Base-by-base conservation (phyloP, 1,140 invertebrate species). In the Rhagoletis zephyria region DNA sequence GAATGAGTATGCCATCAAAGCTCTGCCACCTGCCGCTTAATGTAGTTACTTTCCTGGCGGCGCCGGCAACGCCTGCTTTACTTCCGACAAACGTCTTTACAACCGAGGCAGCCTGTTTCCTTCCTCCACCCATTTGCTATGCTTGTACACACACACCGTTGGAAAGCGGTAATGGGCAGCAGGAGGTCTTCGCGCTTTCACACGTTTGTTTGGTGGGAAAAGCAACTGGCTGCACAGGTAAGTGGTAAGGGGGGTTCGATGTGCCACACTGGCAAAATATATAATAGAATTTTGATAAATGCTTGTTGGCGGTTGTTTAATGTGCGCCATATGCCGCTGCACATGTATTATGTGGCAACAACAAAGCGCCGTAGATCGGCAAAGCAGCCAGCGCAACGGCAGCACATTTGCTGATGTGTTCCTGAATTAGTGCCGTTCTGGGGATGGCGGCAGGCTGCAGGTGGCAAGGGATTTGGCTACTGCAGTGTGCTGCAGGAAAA, bases 291-390 rank as follows among this genome's bases (percentile, higher is more conserved):
- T 81, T 81, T 81, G 74, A 81, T 81, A 81, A 81, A 81, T 81
- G 74, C 74, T 81, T 81, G 74, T 81, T 81, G 74, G 74, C 74
- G 74, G 74, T 81, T 81, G 74, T 81, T 81, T 81, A 81, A 81
- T 81, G 48, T 51, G 74, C 45, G 74, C 74, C 74, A 81, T 48
- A 81, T 81, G 74, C 48, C n/a, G 74, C 19, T 2, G 74, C 74
- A 12, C 70, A 7, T 74, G 70, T 16, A 67, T 5, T 5, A 64
- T 30, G 40, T 10, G n/a, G 48, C 48, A 56, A 42, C 48, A 81
- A 59, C n/a, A 19, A 30, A n/a, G 1, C 2, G 19, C 7, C 48
- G 10, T n/a, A 81, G 48, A 1, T 12, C 14, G 45, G 16, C 42
- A 12, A 10, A 30, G 74, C 74, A 56, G 74, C 45, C 19, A 16